Conservation (phyloP, 2,888 invertebrate genomes). For the Girardia tigrina region DNA sequence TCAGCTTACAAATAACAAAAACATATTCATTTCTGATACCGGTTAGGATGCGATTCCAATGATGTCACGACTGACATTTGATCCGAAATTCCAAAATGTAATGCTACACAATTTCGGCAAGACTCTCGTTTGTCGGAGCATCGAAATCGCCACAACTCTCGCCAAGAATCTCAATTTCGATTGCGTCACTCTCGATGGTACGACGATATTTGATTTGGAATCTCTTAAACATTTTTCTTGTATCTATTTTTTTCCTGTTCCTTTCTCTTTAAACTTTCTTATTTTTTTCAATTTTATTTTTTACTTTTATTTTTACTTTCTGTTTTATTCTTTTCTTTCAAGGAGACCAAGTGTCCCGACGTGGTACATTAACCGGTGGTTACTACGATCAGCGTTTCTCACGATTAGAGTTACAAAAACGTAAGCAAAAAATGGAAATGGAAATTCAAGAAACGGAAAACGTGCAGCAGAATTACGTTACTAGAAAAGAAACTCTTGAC, state of each 20-base stretch:
- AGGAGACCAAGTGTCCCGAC: slow-evolving; percentile 66
- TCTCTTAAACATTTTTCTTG: no score
- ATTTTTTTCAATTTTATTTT: neutral
- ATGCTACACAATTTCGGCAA: slow-evolving; percentile 92
- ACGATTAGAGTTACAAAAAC: slow-evolving; percentile 49
- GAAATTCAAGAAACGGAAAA: slow-evolving; percentile 35
- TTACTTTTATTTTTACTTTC: neutral
- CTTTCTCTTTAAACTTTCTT: no score
- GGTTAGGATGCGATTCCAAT: slow-evolving; percentile 91
- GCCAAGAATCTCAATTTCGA: slow-evolving; percentile 89
- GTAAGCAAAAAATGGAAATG: slow-evolving; percentile 43
- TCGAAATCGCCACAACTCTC: slow-evolving; percentile 85
- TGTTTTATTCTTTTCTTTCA: neutral
- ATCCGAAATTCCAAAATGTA: slow-evolving; percentile 63
- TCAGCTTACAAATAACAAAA: no score
- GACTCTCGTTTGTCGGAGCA: slow-evolving; percentile 86
- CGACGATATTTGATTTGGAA: no score
- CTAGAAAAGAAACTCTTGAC: slow-evolving; percentile 34
- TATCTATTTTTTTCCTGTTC: no score
- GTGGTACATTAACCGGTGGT: slow-evolving; percentile 95
- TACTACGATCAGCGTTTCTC: slow-evolving; percentile 81
- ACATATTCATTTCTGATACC: no score
- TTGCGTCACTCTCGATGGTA: slow-evolving; percentile 89
- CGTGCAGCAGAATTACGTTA: slow-evolving; percentile 34
- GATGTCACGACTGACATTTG: slow-evolving; percentile 81